These are phyloP conservation scores for Porites rus DNA, from an alignment of 92 coral and sea anemone genomes.

Conservation along the genomic window DNA sequence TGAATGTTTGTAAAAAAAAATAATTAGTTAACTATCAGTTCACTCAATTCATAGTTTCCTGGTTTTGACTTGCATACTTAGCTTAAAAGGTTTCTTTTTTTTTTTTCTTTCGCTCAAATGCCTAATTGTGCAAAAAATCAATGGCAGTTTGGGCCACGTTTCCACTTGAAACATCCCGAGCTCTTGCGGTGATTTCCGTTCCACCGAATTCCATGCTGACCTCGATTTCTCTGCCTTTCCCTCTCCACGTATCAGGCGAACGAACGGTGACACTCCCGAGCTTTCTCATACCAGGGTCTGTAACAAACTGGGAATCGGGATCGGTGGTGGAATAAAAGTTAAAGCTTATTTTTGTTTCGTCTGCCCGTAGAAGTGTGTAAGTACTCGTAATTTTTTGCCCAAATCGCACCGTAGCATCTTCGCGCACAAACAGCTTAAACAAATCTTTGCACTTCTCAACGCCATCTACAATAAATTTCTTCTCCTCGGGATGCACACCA, in stretches of 20 bases:
- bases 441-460: conserved; percentile 58
- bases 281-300: conserved; percentile 36
- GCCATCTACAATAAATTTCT: conserved; percentile 60
- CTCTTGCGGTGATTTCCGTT: conserved; percentile 48
- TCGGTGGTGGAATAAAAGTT: conserved; percentile 3
- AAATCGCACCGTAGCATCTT: conserved; percentile 15
- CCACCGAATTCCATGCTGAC: conserved; percentile 42
- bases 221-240: conserved; percentile 15
- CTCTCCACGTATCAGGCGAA: conserved; percentile 44
- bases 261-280: conserved; percentile 19
- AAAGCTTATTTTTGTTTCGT: neutral
- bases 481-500: conserved; percentile 61
- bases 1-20: too few relatives aligned
- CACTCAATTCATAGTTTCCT: too few relatives aligned
- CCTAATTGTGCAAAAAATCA: conserved; percentile 11
- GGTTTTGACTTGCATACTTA: too few relatives aligned
- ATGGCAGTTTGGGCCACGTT: conserved; percentile 5
- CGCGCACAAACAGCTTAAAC: conserved; percentile 59
- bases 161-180: conserved; percentile 38
- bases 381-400: neutral
- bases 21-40: too few relatives aligned
- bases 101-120: too few relatives aligned
- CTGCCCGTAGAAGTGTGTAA: neutral
- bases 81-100: too few relatives aligned
- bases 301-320: neutral